Base-by-base conservation (phyloP, 1,140 invertebrate species). In the Babylonia areolata region DNA sequence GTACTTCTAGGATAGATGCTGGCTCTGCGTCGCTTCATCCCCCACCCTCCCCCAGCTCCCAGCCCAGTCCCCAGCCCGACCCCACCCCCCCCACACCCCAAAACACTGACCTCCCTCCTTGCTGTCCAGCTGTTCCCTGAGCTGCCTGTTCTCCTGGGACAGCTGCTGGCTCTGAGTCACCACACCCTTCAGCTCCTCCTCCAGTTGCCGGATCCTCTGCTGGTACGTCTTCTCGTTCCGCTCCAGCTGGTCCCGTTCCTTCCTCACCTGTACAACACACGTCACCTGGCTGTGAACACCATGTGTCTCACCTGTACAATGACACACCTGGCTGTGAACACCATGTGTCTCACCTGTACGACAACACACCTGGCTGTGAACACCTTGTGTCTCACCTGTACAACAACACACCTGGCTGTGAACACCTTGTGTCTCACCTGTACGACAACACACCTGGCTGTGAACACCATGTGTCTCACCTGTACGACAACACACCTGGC, bases 171-270 rank as follows among this genome's bases (percentile, higher is more conserved):
- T 85, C 54, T 88, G 81, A 15, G 78, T 83, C 11, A 89, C 77
- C 84, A 88, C 85, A n/a, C 40, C 64, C 35, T 88, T 88, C 23
- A 86, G 75, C 58, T 89, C 89, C 51, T 88, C 89, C 80, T 89
- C 89, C 51, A 89, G 75, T 69, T 89, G 89, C 33, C 37, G 73
- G 31, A 89, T 88, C 46, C 89, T 75, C 69, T 84, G 86, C 69
- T 84, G 77, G 73, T 89, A 89, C 2, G 85, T 79, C 40, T 35
- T 75, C 71, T 88, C 89, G 0, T 87, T 58, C 40, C 81, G 75
- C 23, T 86, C 6, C 42, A 88, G 42, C 37, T 75, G 80, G 54
- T 89, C 85, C 51, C 89, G 33, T 37, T 88, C 87, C 35, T 46
- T 28, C 3, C 84, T 51, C n/a, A 89, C 71, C 40, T 89, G 80